These are phyloP conservation scores for Toxotes chatareus DNA, from an alignment of 2,113 vertebrate genomes.

Conservation along the genomic window DNA sequence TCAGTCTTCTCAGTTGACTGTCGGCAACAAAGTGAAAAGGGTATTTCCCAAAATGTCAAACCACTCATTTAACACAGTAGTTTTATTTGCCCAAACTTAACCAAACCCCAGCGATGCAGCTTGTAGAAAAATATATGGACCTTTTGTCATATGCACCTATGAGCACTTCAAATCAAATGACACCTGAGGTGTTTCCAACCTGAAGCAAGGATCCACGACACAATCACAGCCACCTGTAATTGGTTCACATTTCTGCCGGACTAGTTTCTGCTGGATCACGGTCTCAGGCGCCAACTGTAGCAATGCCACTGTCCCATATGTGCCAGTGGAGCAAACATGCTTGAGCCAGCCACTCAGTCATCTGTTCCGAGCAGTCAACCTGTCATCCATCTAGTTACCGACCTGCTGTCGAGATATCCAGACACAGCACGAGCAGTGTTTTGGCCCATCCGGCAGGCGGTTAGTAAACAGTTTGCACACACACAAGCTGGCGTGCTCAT, in stretches of 20 bases:
- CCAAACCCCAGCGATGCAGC: no score
- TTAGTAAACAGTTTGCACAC: constrained; percentile 44
- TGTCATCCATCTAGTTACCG: constrained; percentile 14
- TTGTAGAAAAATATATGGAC: no score
- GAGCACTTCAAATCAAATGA: neutral
- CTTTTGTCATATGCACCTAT: no score
- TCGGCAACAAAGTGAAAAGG: no score
- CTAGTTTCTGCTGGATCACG: no score
- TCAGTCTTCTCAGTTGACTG: neutral
- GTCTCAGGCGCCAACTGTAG: neutral
- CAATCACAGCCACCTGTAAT: neutral
- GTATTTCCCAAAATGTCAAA: no score
- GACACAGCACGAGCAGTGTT: constrained; percentile 5
- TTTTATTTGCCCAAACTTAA: no score
- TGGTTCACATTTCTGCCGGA: neutral
- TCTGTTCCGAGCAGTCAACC: constrained; percentile 45
- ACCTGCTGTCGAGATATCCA: constrained; percentile 37
- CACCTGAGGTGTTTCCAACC: neutral
- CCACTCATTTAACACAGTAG: no score
- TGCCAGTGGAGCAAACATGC: constrained; percentile 63
- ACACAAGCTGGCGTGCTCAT: constrained; percentile 6
- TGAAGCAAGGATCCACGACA: neutral
- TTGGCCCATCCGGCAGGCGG: neutral
- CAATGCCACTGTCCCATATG: constrained; percentile 38
- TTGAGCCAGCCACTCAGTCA: constrained; percentile 42